These are phyloP conservation scores for Anseranas semipalmata DNA, from an alignment of 2,113 vertebrate species.

Conservation along the genomic window DNA sequence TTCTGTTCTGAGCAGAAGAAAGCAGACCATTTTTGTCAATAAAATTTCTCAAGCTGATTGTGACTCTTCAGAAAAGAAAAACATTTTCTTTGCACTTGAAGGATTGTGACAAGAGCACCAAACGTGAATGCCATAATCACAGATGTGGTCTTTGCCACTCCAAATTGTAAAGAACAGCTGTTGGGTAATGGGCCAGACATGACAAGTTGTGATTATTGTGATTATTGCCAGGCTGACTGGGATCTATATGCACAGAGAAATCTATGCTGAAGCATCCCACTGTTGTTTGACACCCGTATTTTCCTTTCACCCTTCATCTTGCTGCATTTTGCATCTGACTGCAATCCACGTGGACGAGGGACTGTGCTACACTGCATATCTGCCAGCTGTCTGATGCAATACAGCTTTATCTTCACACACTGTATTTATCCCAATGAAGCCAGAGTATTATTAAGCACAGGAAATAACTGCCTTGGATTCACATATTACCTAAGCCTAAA, in stretches of 20 bases:
- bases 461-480: neutral
- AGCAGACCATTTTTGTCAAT: neutral
- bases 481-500: neutral
- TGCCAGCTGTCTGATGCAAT: neutral
- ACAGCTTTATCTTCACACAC: neutral
- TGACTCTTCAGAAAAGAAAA: neutral
- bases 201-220: neutral
- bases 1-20: neutral
- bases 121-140: neutral
- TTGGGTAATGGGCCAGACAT: fast-evolving
- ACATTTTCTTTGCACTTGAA: neutral
- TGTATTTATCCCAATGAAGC: neutral
- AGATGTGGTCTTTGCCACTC: neutral
- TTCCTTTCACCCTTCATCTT: neutral
- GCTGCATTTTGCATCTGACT: neutral
- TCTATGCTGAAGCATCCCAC: neutral
- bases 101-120: too few relatives aligned
- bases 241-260: neutral
- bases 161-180: neutral
- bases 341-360: fast-evolving
- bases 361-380: neutral
- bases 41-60: too few relatives aligned
- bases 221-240: neutral
- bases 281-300: neutral
- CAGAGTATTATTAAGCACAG: neutral